Evolutionary conservation across 2,888 invertebrate species (phyloP), one percentile per base, ranked within the genome.

Genomic region (Caenorhabditis imperialis): DNA sequence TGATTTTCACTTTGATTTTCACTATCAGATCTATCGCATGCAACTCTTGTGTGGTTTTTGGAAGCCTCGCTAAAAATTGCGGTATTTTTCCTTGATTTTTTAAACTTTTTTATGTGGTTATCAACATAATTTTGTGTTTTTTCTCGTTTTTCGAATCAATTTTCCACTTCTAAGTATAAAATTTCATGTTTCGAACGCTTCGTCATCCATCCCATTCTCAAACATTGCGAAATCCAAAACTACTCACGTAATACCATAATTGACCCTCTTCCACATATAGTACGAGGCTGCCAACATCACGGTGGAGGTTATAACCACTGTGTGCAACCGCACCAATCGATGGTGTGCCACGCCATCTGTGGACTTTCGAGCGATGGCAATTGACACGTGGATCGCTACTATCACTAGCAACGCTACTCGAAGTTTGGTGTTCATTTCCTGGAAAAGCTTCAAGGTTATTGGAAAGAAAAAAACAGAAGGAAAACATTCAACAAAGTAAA

Each of bases 201-300:
- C n/a, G n/a, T n/a, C n/a, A n/a, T n/a, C n/a, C n/a, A n/a, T n/a
- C n/a, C n/a, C n/a, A n/a, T n/a, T n/a, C n/a, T n/a, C n/a, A n/a
- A n/a, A n/a, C 18, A 40, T 25, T 25, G 35, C 40, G 33, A 38
- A 48, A 30, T 30, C 5, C 5, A 8, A 20, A 14, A 40, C 20
- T 23, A 73, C 72, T 55, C 33, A 80, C 80, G 40, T 60, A 1
- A 80, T 48, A 25, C 76, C 62, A 18, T 50, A 48, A 27, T 62
- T 73, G 20, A 78, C 54, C 45, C 81, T 45, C 23, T 58, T 71
- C 74, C 73, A 83, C 7, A 83, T 79, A 53, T 75, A 80, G 14
- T 47, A 73, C 0, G 79, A 78, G 20, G 70, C 54, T 7, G 69
- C 25, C 3, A 76, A 23, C 82, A 83, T 83, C 27, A 54, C 47